Evolutionary conservation across 1,140 invertebrate species (phyloP), one percentile per base, ranked within the genome.

Genomic region (Druon quercuslanigerum): DNA sequence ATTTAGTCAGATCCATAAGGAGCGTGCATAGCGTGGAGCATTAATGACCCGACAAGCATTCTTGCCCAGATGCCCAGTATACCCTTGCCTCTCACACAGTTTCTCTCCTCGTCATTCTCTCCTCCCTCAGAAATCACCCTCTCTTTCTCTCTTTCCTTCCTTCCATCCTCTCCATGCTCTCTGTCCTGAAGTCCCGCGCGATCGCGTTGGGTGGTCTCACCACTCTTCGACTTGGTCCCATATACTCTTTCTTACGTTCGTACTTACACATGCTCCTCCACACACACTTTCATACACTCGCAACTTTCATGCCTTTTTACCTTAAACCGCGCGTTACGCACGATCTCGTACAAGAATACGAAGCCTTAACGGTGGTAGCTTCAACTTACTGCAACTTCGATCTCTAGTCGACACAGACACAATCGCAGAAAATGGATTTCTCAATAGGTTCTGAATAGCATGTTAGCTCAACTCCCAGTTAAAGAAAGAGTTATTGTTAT

Each of bases 171-270:
- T 76, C 78, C 70, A 50, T 50, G 71, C 51, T 51, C 77, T 73
- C 76, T 71, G 72, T 51, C 70, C 77, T 74, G 78, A 85, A 87
- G 85, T 87, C 85, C 85, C 86, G 90, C 86, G 88, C 85, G 86
- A 91, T 91, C 88, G 88, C 88, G 86, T 90, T 91, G 89, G 90
- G 89, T 90, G 91, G 90, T 89, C 91, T 91, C 87, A 84, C 90
- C 87, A 90, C 89, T 90, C 86, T 89, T 82, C 84, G 85, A 85
- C 88, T 85, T 77, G 80, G 84, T 87, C 82, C 83, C 85, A 82
- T 86, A 86, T 86, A 88, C 79, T 79, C 75, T 79, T 82, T 80
- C 82, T 82, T 86, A 82, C 85, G 83, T 74, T 85, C 73, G 66
- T 50, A 51, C 57, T 51, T 52, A 12, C 20, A 60, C 50, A 50